Evolutionary conservation across 2,888 invertebrate species (phyloP).

Genomic region (Andrena marginata): DNA sequence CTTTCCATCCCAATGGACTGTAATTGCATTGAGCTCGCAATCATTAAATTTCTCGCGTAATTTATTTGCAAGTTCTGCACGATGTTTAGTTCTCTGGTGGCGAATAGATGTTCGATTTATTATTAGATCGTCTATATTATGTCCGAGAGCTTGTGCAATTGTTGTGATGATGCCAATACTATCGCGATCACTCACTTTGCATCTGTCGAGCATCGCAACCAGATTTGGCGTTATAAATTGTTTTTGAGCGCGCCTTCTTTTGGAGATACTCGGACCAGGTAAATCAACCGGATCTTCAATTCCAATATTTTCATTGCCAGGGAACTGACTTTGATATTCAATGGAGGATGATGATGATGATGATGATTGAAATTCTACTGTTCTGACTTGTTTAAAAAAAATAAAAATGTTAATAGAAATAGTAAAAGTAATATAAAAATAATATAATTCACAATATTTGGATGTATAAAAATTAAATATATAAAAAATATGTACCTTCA

Average conservation of each 20-base stretch:
- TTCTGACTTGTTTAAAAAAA: neutral
- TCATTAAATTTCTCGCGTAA: neutral
- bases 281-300: neutral
- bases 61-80: neutral
- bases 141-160: no score
- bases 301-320: neutral
- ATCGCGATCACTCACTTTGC: neutral
- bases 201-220: neutral
- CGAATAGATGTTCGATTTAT: neutral
- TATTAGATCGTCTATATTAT: no score
- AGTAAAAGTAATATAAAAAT: slow-evolving; percentile 4
- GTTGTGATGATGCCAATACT: no score
- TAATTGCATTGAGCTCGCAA: no score
- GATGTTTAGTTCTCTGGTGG: neutral
- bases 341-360: neutral
- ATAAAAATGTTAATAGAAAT: slow-evolving; percentile 3
- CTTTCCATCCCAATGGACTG: no score
- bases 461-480: neutral
- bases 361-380: neutral
- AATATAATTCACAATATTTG: neutral
- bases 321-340: neutral
- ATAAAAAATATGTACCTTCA: neutral
- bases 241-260: neutral
- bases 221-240: slow-evolving; percentile 2
- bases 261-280: neutral